phyloP scores from a whole-genome alignment of 2,888 invertebrate genomes.

The Dasypogon diadema region DNA sequence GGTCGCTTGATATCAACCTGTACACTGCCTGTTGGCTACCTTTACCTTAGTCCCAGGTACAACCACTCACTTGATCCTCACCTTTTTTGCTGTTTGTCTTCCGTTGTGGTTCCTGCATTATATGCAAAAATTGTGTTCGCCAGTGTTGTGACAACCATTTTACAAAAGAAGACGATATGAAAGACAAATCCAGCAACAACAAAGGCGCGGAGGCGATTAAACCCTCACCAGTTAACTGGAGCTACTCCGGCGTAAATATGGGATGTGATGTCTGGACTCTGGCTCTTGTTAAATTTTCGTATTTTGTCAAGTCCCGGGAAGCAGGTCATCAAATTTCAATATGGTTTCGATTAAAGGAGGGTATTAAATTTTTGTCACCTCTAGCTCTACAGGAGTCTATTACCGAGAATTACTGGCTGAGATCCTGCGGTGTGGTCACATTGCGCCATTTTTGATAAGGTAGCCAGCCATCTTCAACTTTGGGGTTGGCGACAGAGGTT shows the following conservation, averaged over 20 bases:
- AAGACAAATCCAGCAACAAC: constrained; percentile 54
- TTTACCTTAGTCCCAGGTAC: constrained; percentile 38
- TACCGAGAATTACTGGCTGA: constrained; percentile 37
- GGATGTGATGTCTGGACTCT: constrained; percentile 30
- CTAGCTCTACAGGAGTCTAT: constrained; percentile 46
- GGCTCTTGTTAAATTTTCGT: constrained; percentile 28
- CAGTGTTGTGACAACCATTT: constrained; percentile 60
- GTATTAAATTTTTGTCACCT: constrained; percentile 55
- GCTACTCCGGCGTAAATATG: constrained; percentile 46
- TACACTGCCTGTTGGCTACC: constrained; percentile 48
- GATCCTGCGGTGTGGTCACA: constrained; percentile 22
- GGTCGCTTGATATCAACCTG: constrained; percentile 52
- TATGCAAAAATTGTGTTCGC: constrained; percentile 56
- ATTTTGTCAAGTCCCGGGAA: constrained; percentile 43
- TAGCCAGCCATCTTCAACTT: constrained; percentile 42
- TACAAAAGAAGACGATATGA: constrained; percentile 58
- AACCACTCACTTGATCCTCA: constrained; percentile 51
- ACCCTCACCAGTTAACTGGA: constrained; percentile 49
- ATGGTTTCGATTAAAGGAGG: constrained; percentile 52
- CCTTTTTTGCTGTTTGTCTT: constrained; percentile 49
- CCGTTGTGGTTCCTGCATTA: constrained; percentile 56
- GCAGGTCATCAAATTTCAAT: constrained; percentile 53
- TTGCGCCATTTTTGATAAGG: constrained; percentile 44
- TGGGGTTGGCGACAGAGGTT: constrained; percentile 6
- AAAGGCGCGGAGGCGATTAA: constrained; percentile 24